Base-by-base conservation (phyloP, 2,888 invertebrate genomes). In the Lomographa bimaculata region DNA sequence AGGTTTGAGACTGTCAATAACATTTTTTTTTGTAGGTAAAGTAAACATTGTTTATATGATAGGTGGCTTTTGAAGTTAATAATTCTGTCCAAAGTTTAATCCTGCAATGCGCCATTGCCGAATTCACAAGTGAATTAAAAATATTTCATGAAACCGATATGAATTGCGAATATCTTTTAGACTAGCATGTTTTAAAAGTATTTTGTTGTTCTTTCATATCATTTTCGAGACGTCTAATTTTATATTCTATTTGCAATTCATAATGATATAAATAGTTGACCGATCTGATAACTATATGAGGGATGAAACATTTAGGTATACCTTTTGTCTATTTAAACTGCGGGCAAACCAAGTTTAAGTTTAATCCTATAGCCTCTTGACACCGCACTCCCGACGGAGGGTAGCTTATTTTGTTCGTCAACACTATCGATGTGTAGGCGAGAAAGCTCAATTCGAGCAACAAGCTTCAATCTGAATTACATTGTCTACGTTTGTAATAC, bases 321-420 rank as follows among this genome's bases (percentile, higher is more conserved):
- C 84, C 79, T 85, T 86, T 84, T 84, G 85, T 85, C 84, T 86
- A 86, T 87, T 86, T 87, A 84, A 86, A 84, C 79, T 83, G 79
- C 72, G 79, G 84, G 78, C 77, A 79, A 84, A 84, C 81, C 82
- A 77, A 81, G 84, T 87, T 84, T 82, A 82, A 86, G 86, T 87
- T 86, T 85, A 87, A 87, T 89, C 86, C 84, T 84, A 81, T 84
- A 85, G 84, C 87, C 85, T 86, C 86, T 87, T 89, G 87, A 89
- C 86, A 84, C 83, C 82, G 72, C 81, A 74, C 82, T 77, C 74
- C 73, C 74, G 66, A 74, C 64, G 70, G 63, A 72, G 80, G 81
- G 81, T 77, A 83, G 84, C 79, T 85, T 87, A 87, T 89, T 86
- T 84, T 83, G 84, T 86, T 81, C 82, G 83, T 83, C 84, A 84